Evolutionary conservation across 1,140 invertebrate genomes (phyloP).

Genomic region (Drosophila quadrilineata): DNA sequence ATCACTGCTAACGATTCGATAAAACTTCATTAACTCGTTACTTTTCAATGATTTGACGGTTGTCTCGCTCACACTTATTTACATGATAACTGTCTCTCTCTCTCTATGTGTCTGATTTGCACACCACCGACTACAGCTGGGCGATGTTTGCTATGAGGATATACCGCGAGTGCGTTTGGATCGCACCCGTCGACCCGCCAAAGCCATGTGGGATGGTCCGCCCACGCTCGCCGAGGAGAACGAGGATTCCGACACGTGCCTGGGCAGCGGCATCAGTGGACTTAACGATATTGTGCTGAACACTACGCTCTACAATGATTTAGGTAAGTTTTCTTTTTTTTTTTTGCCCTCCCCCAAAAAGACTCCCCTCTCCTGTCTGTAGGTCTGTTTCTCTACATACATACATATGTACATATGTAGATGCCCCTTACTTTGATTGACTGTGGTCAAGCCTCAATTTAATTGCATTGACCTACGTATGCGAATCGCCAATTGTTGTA

Average conservation of each 20-base stretch:
- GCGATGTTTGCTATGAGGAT: constrained; percentile 79
- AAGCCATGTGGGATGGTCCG: constrained; percentile 76
- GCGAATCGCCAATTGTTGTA: constrained; percentile 55
- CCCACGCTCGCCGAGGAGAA: constrained; percentile 79
- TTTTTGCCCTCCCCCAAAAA: not conserved
- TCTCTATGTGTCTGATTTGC: not conserved
- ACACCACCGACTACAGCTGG: too few relatives aligned
- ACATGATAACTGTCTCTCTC: too few relatives aligned
- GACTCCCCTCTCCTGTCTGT: too few relatives aligned
- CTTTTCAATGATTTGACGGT: not conserved
- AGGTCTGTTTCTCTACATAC: too few relatives aligned
- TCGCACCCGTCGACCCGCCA: constrained; percentile 69
- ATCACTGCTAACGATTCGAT: not conserved
- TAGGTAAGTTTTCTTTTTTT: constrained; percentile 63
- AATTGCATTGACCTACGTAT: constrained; percentile 63
- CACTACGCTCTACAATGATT: constrained; percentile 75
- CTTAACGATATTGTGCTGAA: constrained; percentile 73
- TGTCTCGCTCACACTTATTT: too few relatives aligned
- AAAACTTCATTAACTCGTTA: not conserved
- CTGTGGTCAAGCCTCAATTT: constrained; percentile 46
- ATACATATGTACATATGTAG: too few relatives aligned
- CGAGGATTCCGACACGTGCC: constrained; percentile 72
- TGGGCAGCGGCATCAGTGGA: constrained; percentile 54
- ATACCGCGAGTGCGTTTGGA: constrained; percentile 77
- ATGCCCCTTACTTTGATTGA: too few relatives aligned